Conservation (phyloP, 1,140 invertebrate species). For the Tribolium madens region DNA sequence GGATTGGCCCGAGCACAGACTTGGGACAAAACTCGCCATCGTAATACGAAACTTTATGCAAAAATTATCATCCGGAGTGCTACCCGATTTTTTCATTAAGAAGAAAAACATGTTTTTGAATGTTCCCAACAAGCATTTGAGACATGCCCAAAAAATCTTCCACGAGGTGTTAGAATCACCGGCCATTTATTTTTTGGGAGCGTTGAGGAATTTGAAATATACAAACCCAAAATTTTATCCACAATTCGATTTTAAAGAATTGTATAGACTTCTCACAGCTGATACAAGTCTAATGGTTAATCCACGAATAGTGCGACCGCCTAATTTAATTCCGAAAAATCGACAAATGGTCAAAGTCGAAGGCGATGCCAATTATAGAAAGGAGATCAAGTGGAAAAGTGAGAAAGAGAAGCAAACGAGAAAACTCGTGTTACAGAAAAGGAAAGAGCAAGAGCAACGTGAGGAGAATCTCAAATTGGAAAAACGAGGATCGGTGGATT, state of each 20-base stretch:
- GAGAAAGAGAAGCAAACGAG: slow-evolving; percentile 63
- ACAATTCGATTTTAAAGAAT: slow-evolving; percentile 70
- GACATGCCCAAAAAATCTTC: slow-evolving; percentile 75
- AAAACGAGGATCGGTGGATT: slow-evolving; percentile 59
- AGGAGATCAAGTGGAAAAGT: slow-evolving; percentile 65
- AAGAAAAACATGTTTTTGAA: slow-evolving; percentile 79
- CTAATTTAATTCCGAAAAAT: slow-evolving; percentile 2
- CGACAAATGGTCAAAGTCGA: not conserved
- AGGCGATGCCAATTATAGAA: not conserved
- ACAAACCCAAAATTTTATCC: slow-evolving; percentile 72
- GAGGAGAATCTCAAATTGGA: slow-evolving; percentile 54
- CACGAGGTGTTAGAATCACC: slow-evolving; percentile 75
- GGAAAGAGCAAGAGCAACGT: slow-evolving; percentile 60
- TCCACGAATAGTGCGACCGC: slow-evolving; percentile 8
- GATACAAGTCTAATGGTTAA: not conserved
- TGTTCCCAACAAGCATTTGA: slow-evolving; percentile 73
- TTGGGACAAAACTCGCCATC: slow-evolving; percentile 75
- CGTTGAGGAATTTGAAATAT: slow-evolving; percentile 75
- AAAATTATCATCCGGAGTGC: slow-evolving; percentile 69
- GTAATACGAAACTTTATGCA: slow-evolving; percentile 70
- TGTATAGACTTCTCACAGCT: slow-evolving; percentile 71
- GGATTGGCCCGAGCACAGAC: slow-evolving; percentile 77
- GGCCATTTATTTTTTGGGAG: slow-evolving; percentile 75
- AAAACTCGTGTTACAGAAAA: slow-evolving; percentile 61
- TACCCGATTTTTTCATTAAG: slow-evolving; percentile 80